Conservation (phyloP, 2,888 invertebrate genomes). For the Aphidoletes aphidimyza region DNA sequence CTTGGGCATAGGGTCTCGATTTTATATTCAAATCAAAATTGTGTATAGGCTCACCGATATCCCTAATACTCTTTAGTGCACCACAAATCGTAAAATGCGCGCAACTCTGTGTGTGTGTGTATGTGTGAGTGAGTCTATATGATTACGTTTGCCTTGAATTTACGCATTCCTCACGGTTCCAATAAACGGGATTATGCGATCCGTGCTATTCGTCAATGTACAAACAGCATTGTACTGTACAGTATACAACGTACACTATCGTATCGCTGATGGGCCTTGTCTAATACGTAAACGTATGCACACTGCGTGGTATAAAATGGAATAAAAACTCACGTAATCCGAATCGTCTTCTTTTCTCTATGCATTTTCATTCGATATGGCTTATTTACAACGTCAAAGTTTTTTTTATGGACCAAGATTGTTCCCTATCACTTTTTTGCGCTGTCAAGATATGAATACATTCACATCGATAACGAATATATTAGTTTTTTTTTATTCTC, state of each 20-base stretch:
- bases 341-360: neutral
- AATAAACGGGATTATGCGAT: conserved; percentile 28
- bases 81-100: neutral
- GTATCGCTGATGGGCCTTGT: neutral
- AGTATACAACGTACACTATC: neutral
- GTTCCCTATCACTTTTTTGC: neutral
- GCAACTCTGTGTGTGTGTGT: too few relatives aligned
- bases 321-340: conserved; percentile 23
- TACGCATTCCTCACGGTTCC: conserved; percentile 6
- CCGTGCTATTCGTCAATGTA: too few relatives aligned
- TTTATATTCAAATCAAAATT: conserved; percentile 14
- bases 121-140: too few relatives aligned
- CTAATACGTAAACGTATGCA: neutral
- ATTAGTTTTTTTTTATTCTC: conserved; percentile 32
- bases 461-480: conserved; percentile 31
- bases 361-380: neutral
- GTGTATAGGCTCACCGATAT: neutral
- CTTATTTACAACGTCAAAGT: conserved; percentile 4
- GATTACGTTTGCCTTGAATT: neutral
- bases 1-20: neutral
- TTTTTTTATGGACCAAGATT: conserved; percentile 21
- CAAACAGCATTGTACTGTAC: too few relatives aligned
- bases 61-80: neutral
- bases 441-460: neutral
- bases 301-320: too few relatives aligned